phyloP scores from a whole-genome alignment of 2,888 invertebrate species.

The Macrophya alboannulata region DNA sequence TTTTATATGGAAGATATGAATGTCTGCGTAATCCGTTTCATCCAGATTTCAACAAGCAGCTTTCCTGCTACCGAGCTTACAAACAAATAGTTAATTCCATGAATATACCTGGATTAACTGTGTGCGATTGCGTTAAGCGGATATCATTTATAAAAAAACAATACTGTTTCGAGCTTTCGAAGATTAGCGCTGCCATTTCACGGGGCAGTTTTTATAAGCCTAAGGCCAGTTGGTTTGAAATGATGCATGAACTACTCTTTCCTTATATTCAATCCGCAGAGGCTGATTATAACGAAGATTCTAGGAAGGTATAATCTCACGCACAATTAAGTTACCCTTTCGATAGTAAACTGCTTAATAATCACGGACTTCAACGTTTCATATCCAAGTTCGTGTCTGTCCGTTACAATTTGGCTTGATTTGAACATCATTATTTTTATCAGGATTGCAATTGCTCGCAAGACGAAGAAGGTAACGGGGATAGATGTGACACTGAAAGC shows the following conservation, averaged over 20 bases:
- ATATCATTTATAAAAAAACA: slow-evolving; percentile 55
- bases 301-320: slow-evolving; percentile 19
- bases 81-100: slow-evolving; percentile 54
- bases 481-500: slow-evolving; percentile 26
- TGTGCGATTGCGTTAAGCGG: slow-evolving; percentile 57
- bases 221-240: slow-evolving; percentile 56
- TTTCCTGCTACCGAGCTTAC: slow-evolving; percentile 46
- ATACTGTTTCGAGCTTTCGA: slow-evolving; percentile 57
- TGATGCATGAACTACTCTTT: slow-evolving; percentile 57
- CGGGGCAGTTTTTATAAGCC: slow-evolving; percentile 53
- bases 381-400: neutral
- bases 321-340: neutral
- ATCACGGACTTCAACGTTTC: neutral
- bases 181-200: slow-evolving; percentile 55
- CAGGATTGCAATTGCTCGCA: slow-evolving; percentile 48
- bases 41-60: slow-evolving; percentile 53
- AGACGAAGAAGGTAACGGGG: slow-evolving; percentile 44
- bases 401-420: neutral
- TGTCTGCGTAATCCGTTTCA: slow-evolving; percentile 55
- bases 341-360: neutral
- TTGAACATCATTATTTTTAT: neutral
- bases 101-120: slow-evolving; percentile 55
- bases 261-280: slow-evolving; percentile 43
- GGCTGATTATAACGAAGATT: slow-evolving; percentile 21
- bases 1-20: slow-evolving; percentile 55